Percentiles rank a stretch among this genome's conserved stretches.
Conservation (phyloP, 2,888 invertebrate species). For the Napeogenes sylphis region DNA sequence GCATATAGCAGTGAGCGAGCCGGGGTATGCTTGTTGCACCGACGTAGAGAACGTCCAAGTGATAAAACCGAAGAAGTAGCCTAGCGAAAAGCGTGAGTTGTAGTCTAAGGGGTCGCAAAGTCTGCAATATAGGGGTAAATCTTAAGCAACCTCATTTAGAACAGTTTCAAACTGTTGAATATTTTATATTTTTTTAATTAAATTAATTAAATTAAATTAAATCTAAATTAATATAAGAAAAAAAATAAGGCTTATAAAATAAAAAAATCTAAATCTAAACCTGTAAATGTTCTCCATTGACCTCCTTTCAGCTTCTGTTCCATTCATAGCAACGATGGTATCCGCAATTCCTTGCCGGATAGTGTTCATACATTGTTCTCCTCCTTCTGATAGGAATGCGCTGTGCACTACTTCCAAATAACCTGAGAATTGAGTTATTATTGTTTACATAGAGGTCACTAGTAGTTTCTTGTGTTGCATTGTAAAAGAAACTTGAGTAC, state of each 20-base stretch:
- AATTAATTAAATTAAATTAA: no score
- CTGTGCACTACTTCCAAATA: slow-evolving; percentile 74
- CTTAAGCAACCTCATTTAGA: no score
- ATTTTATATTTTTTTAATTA: no score
- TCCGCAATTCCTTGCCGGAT: slow-evolving; percentile 59
- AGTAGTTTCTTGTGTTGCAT: no score
- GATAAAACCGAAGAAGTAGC: slow-evolving; percentile 62
- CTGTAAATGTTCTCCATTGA: slow-evolving; percentile 50
- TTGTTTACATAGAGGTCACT: no score
- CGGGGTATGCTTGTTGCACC: slow-evolving; percentile 58
- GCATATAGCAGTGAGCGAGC: slow-evolving; percentile 48
- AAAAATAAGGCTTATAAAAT: no score
- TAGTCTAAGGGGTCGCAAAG: slow-evolving; percentile 55
- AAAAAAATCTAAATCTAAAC: slow-evolving; percentile 30
- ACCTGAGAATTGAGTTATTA: slow-evolving; percentile 45
- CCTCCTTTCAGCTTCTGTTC: slow-evolving; percentile 50
- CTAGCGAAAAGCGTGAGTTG: slow-evolving; percentile 52
- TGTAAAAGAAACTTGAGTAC: no score
- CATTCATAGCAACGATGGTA: slow-evolving; percentile 49
- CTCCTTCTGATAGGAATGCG: slow-evolving; percentile 64
- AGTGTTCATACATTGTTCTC: slow-evolving; percentile 52
- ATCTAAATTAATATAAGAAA: no score
- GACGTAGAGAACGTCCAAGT: slow-evolving; percentile 61
- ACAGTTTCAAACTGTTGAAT: no score
- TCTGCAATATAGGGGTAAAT: slow-evolving; percentile 34